Conservation (phyloP, 2,888 invertebrate genomes). For the Dasysyrphus tricinctus region DNA sequence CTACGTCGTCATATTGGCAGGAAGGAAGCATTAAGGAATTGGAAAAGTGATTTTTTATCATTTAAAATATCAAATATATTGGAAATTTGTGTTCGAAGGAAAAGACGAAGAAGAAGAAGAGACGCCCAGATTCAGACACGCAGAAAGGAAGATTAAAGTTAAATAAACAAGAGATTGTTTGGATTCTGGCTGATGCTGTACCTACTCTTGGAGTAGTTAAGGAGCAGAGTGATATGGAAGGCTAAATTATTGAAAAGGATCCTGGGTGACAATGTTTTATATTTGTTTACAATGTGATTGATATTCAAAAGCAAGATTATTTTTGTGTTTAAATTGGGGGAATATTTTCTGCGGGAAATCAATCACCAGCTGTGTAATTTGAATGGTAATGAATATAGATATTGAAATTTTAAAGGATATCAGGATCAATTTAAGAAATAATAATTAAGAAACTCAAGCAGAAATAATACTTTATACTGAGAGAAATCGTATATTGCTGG, state of each 20-base stretch:
- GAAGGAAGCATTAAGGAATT: constrained; percentile 72
- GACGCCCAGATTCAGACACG: constrained; percentile 9
- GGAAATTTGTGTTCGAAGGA: constrained; percentile 31
- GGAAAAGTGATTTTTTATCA: constrained; percentile 76
- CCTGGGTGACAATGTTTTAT: constrained; percentile 40
- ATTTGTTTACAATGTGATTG: constrained; percentile 50
- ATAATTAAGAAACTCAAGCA: no score
- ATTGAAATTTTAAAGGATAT: background rate
- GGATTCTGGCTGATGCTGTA: constrained; percentile 7
- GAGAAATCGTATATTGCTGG: no score
- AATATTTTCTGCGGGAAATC: constrained; percentile 17
- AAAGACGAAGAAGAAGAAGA: constrained; percentile 10
- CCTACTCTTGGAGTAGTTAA: background rate
- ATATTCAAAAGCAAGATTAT: constrained; percentile 40
- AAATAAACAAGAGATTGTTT: constrained; percentile 66
- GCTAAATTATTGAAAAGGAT: constrained; percentile 45
- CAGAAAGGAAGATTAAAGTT: constrained; percentile 51
- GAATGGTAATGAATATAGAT: background rate
- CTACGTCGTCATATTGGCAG: constrained; percentile 21
- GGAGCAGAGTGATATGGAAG: constrained; percentile 18
- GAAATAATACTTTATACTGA: no score
- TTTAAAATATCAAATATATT: constrained; percentile 76
- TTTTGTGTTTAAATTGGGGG: constrained; percentile 18
- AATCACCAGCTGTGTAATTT: background rate
- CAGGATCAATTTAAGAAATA: background rate